Conservation (phyloP, 2,888 invertebrate genomes). For the Euplexia lucipara region DNA sequence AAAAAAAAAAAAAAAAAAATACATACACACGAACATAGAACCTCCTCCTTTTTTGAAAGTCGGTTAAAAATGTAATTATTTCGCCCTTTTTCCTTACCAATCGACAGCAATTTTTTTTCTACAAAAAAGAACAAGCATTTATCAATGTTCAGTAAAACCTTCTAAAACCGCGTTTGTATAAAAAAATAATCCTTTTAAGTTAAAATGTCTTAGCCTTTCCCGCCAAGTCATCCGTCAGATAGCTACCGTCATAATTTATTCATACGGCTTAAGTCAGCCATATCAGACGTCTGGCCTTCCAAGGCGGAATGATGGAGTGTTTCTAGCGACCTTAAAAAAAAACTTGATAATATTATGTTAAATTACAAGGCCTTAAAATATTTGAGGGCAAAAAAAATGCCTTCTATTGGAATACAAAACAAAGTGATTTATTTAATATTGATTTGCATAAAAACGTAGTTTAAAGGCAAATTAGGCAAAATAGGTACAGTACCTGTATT, state of each 20-base stretch:
- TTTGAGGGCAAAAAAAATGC: too few relatives aligned
- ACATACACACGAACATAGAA: too few relatives aligned
- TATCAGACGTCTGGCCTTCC: constrained; percentile 31
- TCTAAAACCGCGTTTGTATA: not conserved
- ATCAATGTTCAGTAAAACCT: not conserved
- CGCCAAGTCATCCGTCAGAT: constrained; percentile 21
- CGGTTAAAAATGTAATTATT: too few relatives aligned
- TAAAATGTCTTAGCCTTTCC: constrained; percentile 15
- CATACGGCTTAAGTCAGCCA: constrained; percentile 37
- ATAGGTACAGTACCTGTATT: too few relatives aligned
- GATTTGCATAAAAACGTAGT: too few relatives aligned
- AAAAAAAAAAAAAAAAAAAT: too few relatives aligned
- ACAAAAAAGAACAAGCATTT: not conserved
- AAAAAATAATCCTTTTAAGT: constrained; percentile 16
- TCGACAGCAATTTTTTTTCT: not conserved
- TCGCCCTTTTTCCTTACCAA: not conserved
- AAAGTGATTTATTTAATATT: too few relatives aligned
- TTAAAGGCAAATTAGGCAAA: too few relatives aligned
- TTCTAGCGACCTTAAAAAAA: not conserved
- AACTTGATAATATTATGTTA: constrained; percentile 19
- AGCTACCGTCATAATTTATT: constrained; percentile 47
- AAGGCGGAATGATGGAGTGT: constrained; percentile 41
- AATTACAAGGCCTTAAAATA: not conserved
- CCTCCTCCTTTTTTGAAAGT: too few relatives aligned
- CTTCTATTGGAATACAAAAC: too few relatives aligned